Conservation (phyloP, 2,888 invertebrate species). For the Callosobruchus maculatus region DNA sequence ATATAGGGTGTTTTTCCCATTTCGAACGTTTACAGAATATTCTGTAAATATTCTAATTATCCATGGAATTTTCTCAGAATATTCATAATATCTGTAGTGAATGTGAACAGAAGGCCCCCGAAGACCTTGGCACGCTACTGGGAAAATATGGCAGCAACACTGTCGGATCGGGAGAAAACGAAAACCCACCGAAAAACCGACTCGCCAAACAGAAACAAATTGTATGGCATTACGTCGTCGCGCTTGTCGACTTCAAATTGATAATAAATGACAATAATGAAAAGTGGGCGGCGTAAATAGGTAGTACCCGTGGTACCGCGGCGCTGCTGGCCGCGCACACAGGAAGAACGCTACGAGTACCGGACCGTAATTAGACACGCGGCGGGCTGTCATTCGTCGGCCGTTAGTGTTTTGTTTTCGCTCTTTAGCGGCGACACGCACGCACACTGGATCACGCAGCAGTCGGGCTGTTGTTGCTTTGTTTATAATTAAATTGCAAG, state of each 20-base stretch:
- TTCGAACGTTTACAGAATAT: no score
- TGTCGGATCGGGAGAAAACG: neutral
- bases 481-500: neutral
- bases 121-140: neutral
- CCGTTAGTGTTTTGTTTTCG: neutral
- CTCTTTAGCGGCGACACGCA: neutral
- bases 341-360: neutral
- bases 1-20: no score
- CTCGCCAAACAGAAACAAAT: conserved; percentile 43
- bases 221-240: conserved; percentile 49
- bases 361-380: neutral
- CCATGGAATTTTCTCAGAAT: no score
- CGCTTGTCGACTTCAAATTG: conserved; percentile 48
- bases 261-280: conserved; percentile 51
- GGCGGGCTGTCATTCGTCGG: neutral
- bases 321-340: neutral
- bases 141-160: neutral
- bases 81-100: no score
- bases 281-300: conserved; percentile 44
- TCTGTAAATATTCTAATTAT: no score
- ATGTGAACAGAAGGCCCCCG: no score
- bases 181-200: neutral
- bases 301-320: conserved; percentile 6
- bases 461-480: neutral
- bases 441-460: neutral